Evolutionary conservation across 2,888 invertebrate species (phyloP).

Genomic region (Morpho deidamia): DNA sequence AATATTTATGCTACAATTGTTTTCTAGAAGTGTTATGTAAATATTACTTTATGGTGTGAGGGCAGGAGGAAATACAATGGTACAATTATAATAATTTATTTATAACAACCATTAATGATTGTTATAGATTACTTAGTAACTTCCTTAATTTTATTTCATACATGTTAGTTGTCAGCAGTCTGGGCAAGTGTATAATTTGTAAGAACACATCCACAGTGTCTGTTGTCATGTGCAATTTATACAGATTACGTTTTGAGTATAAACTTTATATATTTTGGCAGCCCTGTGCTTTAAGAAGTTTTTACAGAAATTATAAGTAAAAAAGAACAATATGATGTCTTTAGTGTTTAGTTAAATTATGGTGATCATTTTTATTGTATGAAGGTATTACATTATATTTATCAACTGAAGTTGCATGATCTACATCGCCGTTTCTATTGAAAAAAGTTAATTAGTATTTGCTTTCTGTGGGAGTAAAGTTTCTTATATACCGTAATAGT

Average conservation of each 20-base stretch:
- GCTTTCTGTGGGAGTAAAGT: not conserved
- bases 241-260: too few relatives aligned
- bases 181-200: slow-evolving; percentile 29
- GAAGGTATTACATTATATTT: not conserved
- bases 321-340: slow-evolving; percentile 6
- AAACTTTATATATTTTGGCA: slow-evolving; percentile 55
- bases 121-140: too few relatives aligned
- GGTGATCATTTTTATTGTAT: slow-evolving; percentile 1
- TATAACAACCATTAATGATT: too few relatives aligned
- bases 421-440: not conserved
- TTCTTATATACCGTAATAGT: not conserved
- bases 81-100: too few relatives aligned
- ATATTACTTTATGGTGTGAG: too few relatives aligned
- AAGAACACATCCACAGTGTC: slow-evolving; percentile 11
- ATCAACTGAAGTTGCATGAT: slow-evolving; percentile 1
- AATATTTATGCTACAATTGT: too few relatives aligned
- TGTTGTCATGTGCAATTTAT: slow-evolving; percentile 6
- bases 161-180: slow-evolving; percentile 40
- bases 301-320: slow-evolving; percentile 19
- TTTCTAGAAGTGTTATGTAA: too few relatives aligned
- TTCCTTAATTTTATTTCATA: too few relatives aligned
- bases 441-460: not conserved
- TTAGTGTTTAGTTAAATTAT: slow-evolving; percentile 1
- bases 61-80: too few relatives aligned
- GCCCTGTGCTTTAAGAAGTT: slow-evolving; percentile 52